Evolutionary conservation across 1,140 invertebrate species (phyloP), one percentile per base, ranked within the genome.

Genomic region (Neomicropteryx cornuta): DNA sequence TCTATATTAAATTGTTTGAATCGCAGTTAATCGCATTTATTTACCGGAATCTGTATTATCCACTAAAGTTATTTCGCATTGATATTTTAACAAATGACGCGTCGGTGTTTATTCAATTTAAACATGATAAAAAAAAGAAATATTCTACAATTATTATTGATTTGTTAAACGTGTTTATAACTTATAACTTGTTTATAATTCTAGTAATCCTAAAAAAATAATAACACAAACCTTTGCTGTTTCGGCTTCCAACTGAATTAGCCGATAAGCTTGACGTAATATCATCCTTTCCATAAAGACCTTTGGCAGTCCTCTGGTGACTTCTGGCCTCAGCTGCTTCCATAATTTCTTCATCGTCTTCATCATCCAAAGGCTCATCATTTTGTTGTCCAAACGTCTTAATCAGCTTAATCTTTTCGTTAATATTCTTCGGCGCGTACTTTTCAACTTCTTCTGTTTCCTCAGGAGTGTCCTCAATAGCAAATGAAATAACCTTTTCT

Each of bases 301-400:
- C 42, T 41, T 56, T 61, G 1, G 58, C 44, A 19, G 53, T 60
- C 20, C 56, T 59, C 2, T 50, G 58, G 44, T 72, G 62, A 42
- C 70, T 71, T 33, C 70, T 65, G 0, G 64, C 71, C 48, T 73
- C 72, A 20, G 72, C 59, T n/a, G 72, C 71, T 18, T 73, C 59
- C 71, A 73, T 75, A 3, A 72, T 73, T 50, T 73, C 71, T 43
- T 62, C 60, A 6, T 66, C 68, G 37, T 66, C 62, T 44, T 71
- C 59, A 4, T 58, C 51, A 48, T 65, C 62, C 33, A 69, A 60
- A n/a, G 60, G 52, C n/a, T n/a, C n/a, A n/a, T n/a, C n/a, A n/a
- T n/a, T n/a, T n/a, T n/a, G n/a, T n/a, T n/a, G n/a, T n/a, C n/a
- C n/a, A 34, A 65, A 57, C 24, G 63, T 62, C 45, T 68, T 66